These are phyloP conservation scores for Panulirus ornatus DNA, from an alignment of 1,140 invertebrate genomes.

Conservation along the genomic window DNA sequence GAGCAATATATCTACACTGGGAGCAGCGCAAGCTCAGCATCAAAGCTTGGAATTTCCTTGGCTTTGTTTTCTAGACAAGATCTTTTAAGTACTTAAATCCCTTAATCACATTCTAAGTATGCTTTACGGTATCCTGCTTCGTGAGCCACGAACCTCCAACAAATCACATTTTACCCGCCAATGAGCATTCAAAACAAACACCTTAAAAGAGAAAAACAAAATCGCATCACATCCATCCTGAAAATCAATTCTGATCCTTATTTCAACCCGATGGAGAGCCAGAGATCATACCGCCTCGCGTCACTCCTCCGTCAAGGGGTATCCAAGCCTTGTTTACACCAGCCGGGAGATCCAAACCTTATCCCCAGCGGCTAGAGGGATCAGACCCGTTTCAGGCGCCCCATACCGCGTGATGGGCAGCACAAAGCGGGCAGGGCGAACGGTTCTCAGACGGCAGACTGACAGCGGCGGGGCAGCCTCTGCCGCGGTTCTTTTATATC, in stretches of 20 bases:
- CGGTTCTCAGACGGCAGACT: not conserved
- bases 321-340: not conserved
- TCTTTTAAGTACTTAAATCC: too few relatives aligned
- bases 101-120: too few relatives aligned
- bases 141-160: too few relatives aligned
- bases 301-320: not conserved
- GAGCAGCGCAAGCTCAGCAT: too few relatives aligned
- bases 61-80: too few relatives aligned
- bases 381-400: not conserved
- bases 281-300: not conserved
- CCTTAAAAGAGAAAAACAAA: not conserved
- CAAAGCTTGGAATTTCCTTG: too few relatives aligned
- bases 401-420: not conserved
- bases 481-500: not conserved
- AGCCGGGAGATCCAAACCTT: not conserved
- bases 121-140: too few relatives aligned
- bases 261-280: not conserved
- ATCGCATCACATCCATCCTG: too few relatives aligned
- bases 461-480: not conserved
- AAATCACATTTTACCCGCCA: not conserved
- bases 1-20: too few relatives aligned
- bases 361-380: not conserved
- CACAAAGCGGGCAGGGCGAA: not conserved
- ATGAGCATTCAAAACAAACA: not conserved
- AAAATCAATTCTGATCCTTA: too few relatives aligned